Conservation (phyloP, 2,888 invertebrate species). For the Opisthograptis luteolata region DNA sequence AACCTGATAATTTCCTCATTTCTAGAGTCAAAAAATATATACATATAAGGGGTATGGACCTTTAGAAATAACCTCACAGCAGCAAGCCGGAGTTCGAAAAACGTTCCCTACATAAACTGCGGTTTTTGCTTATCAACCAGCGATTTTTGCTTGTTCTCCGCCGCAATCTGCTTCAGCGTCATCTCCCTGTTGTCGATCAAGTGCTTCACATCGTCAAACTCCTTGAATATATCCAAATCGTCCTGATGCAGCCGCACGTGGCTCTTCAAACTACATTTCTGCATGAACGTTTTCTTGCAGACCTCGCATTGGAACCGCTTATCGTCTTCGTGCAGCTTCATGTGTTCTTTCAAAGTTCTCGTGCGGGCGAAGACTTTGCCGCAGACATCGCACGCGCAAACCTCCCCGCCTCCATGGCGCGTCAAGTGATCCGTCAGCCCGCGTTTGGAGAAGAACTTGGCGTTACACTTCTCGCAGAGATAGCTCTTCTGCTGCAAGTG, state of each 20-base stretch:
- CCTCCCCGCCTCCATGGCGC: conserved; percentile 64
- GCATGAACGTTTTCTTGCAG: conserved; percentile 73
- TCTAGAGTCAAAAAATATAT: no score
- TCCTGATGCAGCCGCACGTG: conserved; percentile 74
- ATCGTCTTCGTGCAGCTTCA: conserved; percentile 68
- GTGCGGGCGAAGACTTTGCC: conserved; percentile 64
- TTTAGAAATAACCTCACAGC: no score
- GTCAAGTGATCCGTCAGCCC: conserved; percentile 69
- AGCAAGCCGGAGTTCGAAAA: no score
- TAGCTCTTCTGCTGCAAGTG: conserved; percentile 73
- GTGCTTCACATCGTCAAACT: conserved; percentile 79
- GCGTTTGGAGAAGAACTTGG: conserved; percentile 74
- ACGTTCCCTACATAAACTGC: conserved; percentile 36
- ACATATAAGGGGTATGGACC: no score
- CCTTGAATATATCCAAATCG: conserved; percentile 77
- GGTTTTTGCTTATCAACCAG: conserved; percentile 54
- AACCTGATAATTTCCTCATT: no score
- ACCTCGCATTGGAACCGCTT: conserved; percentile 71
- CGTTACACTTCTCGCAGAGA: conserved; percentile 72
- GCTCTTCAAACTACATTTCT: conserved; percentile 73
- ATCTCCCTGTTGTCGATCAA: conserved; percentile 74
- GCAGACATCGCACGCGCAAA: conserved; percentile 66
- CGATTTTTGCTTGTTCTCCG: conserved; percentile 66
- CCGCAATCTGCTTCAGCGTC: conserved; percentile 75
- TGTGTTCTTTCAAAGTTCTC: conserved; percentile 68